phyloP scores from a whole-genome alignment of 2,888 invertebrate genomes.

The Xylota segnis region DNA sequence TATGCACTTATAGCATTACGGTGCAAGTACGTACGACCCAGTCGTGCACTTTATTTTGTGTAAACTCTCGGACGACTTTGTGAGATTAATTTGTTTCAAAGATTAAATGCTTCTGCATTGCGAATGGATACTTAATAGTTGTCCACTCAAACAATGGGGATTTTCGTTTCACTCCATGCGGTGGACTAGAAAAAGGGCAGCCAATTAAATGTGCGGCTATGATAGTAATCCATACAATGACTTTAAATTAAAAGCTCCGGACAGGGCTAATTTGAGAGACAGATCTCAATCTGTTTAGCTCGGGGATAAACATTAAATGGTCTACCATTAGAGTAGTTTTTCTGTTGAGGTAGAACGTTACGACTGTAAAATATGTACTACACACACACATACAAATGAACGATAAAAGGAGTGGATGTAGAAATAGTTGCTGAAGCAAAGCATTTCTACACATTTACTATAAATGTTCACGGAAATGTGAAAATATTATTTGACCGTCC shows the following conservation, averaged over 20 bases:
- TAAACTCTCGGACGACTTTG: slow-evolving; percentile 18
- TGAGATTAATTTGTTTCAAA: slow-evolving; percentile 40
- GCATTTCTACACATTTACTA: too few species aligned
- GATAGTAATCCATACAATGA: slow-evolving; percentile 23
- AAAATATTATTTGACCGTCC: too few species aligned
- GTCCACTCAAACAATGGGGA: slow-evolving; percentile 12
- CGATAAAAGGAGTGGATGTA: not conserved
- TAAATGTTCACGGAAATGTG: too few species aligned
- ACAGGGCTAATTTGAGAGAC: slow-evolving; percentile 1
- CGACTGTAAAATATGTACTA: not conserved
- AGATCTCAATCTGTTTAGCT: slow-evolving; percentile 12
- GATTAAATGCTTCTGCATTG: slow-evolving; percentile 18
- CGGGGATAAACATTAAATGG: slow-evolving; percentile 28
- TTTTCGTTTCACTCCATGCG: not conserved
- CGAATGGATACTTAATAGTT: slow-evolving; percentile 27
- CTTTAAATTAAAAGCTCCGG: slow-evolving; percentile 25
- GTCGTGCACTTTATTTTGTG: too few species aligned
- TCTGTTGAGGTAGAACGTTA: slow-evolving; percentile 7
- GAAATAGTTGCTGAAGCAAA: not conserved
- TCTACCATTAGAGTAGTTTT: not conserved
- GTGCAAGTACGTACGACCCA: too few species aligned
- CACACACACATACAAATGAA: not conserved
- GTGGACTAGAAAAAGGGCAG: not conserved
- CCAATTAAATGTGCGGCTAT: slow-evolving; percentile 32
- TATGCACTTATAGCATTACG: too few species aligned